Evolutionary conservation across 2,888 invertebrate species (phyloP), one percentile per base, ranked within the genome.

Genomic region (Ormyrus nitidulus): DNA sequence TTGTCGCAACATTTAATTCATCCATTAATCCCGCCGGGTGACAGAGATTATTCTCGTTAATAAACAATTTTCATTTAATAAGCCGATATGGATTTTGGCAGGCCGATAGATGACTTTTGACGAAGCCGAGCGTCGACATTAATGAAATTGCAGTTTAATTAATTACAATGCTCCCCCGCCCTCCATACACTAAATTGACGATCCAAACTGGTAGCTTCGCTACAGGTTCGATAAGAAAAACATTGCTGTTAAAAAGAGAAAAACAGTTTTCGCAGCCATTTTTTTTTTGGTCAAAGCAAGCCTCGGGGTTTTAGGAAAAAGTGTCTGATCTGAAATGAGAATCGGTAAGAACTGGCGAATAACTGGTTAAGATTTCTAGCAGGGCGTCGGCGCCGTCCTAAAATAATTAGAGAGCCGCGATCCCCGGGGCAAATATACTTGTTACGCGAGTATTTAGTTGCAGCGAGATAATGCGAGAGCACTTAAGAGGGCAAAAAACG

Each of bases 401-500:
- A 83, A 83, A 83, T 82, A 83, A 85, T 83, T 83, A 81, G 79
- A 75, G 72, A 71, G 75, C 75, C 81, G 76, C 78, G 81, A 81
- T 82, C 81, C 7, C n/a, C 53, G 51, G 79, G 74, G 83, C 82
- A 85, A 84, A 85, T 85, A 85, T 83, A 84, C 83, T 83, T 81
- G 83, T 85, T 84, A 83, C 70, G 76, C 82, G 68, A 79, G 82
- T 86, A 86, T 86, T 87, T 86, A 86, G 87, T 86, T 86, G 85
- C 87, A 84, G 86, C 83, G 86, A 86, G 85, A 86, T 87, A 86
- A 87, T 86, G 85, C 85, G 85, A 86, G 84, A 85, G 86, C 86
- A 87, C 86, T 87, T 86, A 86, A 86, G 84, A 81, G 85, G 83
- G 85, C 85, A 87, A 87, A 87, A 87, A 87, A 87, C 85, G 85